Conservation (phyloP, 2,888 invertebrate genomes). For the Metallyticus violacea region DNA sequence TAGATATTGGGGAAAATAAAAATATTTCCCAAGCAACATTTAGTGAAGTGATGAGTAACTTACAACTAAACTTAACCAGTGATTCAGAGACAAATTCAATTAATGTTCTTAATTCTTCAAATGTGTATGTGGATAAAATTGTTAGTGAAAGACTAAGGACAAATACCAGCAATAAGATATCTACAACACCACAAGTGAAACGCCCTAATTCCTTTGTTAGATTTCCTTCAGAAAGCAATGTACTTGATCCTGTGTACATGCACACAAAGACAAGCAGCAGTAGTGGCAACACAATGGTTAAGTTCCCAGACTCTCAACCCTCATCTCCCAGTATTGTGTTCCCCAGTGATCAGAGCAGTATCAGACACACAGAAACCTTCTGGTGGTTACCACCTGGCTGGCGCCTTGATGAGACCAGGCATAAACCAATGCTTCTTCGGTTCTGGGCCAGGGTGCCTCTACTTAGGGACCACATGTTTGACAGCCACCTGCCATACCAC, state of each 20-base stretch:
- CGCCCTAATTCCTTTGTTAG: background rate
- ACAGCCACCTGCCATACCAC: background rate
- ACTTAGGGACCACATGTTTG: background rate
- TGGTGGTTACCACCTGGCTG: constrained; percentile 27
- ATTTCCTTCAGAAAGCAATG: background rate
- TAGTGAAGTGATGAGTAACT: background rate
- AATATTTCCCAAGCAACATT: background rate
- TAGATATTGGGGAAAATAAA: background rate
- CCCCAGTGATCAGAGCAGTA: background rate
- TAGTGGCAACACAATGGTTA: background rate
- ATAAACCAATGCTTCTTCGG: constrained; percentile 12
- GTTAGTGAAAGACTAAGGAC: background rate
- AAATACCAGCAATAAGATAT: background rate
- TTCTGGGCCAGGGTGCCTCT: constrained; percentile 22
- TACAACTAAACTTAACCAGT: background rate
- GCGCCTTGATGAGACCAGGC: constrained; percentile 16
- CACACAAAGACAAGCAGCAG: background rate
- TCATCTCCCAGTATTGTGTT: background rate
- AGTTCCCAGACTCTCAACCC: background rate
- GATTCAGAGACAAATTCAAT: background rate
- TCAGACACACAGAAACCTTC: background rate
- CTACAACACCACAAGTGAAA: background rate
- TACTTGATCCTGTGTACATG: background rate
- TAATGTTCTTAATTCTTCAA: background rate
- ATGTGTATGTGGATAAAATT: background rate